A percentile compares a stretch with the other conserved stretches of the same genome.
Evolutionary conservation across 1,140 invertebrate genomes (phyloP).

Genomic region (Pseudomyrmex cubaensis): DNA sequence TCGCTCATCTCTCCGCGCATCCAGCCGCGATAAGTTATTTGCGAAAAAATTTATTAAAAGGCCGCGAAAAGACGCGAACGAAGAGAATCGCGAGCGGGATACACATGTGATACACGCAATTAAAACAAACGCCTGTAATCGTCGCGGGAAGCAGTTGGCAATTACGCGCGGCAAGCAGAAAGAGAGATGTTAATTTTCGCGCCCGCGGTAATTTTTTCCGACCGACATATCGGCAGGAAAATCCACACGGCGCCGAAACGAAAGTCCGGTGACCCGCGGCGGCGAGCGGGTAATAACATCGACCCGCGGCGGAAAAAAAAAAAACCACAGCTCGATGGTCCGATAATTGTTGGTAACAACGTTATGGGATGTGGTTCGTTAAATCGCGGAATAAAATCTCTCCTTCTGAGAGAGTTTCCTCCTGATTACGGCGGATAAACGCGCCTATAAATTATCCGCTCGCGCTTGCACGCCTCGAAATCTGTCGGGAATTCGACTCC

Average conservation of each 20-base stretch:
- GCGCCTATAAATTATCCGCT: conserved; percentile 20
- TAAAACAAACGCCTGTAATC: conserved; percentile 32
- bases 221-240: conserved; percentile 38
- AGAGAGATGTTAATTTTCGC: conserved; percentile 58
- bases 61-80: background rate
- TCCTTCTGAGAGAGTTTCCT: conserved; percentile 11
- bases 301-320: conserved; percentile 43
- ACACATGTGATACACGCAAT: conserved; percentile 69
- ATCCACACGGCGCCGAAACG: conserved; percentile 27
- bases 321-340: conserved; percentile 35
- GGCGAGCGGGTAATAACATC: conserved; percentile 15
- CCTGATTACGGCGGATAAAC: conserved; percentile 14
- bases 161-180: conserved; percentile 56
- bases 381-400: conserved; percentile 39
- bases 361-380: conserved; percentile 36
- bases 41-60: conserved; percentile 25
- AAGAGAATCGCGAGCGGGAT: conserved; percentile 24
- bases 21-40: conserved; percentile 27
- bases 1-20: conserved; percentile 36
- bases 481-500: background rate
- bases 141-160: conserved; percentile 6
- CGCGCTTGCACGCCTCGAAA: background rate
- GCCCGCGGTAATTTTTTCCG: conserved; percentile 48
- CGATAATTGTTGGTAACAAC: conserved; percentile 51
- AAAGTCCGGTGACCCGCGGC: conserved; percentile 32